Conservation (phyloP, 2,113 vertebrate species). For the Glareola pratincola region DNA sequence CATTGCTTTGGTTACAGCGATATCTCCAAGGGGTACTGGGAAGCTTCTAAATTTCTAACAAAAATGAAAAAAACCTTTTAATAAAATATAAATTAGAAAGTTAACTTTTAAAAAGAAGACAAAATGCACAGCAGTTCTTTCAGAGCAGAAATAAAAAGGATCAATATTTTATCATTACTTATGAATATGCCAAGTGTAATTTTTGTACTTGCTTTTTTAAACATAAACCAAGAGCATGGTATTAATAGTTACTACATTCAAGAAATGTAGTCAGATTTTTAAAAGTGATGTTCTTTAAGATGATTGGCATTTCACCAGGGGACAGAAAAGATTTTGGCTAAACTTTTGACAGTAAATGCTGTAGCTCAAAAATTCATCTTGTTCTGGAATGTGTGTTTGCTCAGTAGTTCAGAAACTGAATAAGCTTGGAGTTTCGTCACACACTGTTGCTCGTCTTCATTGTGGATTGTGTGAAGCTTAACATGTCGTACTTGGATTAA, state of each 20-base stretch:
- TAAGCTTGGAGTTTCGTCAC: slow-evolving; percentile 54
- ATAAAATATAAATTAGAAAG: neutral
- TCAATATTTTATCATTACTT: neutral
- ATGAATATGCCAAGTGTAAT: neutral
- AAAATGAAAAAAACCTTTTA: neutral
- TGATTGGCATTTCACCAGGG: slow-evolving; percentile 43
- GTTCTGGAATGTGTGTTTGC: slow-evolving; percentile 79
- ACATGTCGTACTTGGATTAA: slow-evolving; percentile 61
- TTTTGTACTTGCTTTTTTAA: neutral
- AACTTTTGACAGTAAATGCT: slow-evolving; percentile 57
- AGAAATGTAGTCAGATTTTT: slow-evolving; percentile 28
- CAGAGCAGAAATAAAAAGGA: neutral
- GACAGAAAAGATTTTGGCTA: slow-evolving; percentile 67
- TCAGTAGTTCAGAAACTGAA: slow-evolving; percentile 68
- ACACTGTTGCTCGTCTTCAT: slow-evolving; percentile 35
- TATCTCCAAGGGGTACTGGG: neutral
- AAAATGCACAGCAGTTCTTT: neutral
- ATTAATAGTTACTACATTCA: slow-evolving; percentile 30
- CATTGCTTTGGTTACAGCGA: neutral
- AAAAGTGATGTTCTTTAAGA: neutral
- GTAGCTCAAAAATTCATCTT: slow-evolving; percentile 51
- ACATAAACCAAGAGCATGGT: neutral
- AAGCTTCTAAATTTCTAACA: neutral
- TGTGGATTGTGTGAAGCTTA: slow-evolving; percentile 57
- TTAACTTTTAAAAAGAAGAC: neutral